Conservation (phyloP, 2,113 vertebrate species). For the Azemiops feae region DNA sequence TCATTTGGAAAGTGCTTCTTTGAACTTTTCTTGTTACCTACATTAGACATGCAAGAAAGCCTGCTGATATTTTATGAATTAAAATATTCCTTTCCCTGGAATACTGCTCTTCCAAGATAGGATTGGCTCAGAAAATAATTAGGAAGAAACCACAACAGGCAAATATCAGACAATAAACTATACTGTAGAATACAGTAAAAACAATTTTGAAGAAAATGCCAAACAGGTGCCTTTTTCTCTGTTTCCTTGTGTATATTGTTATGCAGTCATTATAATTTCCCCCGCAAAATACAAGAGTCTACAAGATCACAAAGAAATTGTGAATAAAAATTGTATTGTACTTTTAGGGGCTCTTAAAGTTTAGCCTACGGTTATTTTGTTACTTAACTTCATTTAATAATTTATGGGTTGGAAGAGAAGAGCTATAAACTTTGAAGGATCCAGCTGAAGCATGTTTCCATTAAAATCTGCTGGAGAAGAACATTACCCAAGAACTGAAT, state of each 20-base stretch:
- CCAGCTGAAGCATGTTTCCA: neutral
- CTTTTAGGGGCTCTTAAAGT: neutral
- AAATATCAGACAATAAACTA: neutral
- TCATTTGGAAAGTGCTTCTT: slow-evolving; percentile 89
- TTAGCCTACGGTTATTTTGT: neutral
- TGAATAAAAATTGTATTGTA: neutral
- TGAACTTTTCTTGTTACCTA: slow-evolving; percentile 80
- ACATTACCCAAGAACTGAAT: neutral
- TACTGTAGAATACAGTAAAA: neutral
- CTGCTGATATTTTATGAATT: neutral
- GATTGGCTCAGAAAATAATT: neutral
- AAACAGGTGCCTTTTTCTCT: neutral
- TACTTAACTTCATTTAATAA: neutral
- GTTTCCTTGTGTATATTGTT: neutral
- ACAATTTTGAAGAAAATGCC: neutral
- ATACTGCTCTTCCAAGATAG: neutral
- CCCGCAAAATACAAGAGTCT: neutral
- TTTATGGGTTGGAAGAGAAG: neutral
- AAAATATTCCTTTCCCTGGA: neutral
- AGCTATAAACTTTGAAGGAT: neutral
- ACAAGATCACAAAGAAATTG: neutral
- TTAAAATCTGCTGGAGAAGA: neutral
- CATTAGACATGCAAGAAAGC: slow-evolving; percentile 27
- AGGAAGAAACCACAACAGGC: neutral
- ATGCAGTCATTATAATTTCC: neutral